Base-by-base conservation (phyloP, 35 echinoderm and acorn worm genomes). In the Ophiothrix spiculata region DNA sequence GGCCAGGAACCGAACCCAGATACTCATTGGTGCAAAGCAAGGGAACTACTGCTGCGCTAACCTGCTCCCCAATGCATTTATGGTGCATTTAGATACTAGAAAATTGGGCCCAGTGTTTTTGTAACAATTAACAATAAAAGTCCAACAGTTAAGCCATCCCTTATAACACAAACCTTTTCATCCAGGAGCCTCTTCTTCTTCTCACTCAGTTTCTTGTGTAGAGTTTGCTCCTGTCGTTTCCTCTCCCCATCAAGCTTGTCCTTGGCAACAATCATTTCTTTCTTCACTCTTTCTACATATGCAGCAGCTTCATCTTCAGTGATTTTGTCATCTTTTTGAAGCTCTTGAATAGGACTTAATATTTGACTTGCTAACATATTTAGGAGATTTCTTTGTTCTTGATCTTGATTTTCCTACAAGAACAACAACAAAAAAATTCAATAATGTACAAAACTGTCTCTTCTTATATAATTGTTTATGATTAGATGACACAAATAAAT, bases 141-240 rank as follows among this genome's bases (percentile, higher is more conserved):
- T n/a, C n/a, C n/a, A n/a, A n/a, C n/a, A n/a, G n/a, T n/a, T n/a
- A n/a, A n/a, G n/a, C n/a, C n/a, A n/a, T n/a, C 19, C 1, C 2
- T 33, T 37, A 33, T 74, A 23, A 23, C 49, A 36, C 77, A 34
- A 87, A 99, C 96, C 89, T 89, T 99, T 35, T 90, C 88, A 38
- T 69, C 82, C 11, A 99, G 39, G 41, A 73, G 82, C 73, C 86
- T 87, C 49, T 89, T 99, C 90, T 99, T 99, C 40, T 85, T 31
- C 34, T 91, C 85, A 77, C 88, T 94, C 81, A 99, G 56, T 75
- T 77, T 85, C 86, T 91, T 99, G 60, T 99, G 96, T 31, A 99
- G 56, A 29, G 14, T 45, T 25, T 93, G 89, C 36, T 99, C 92
- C 75, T 99, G 96, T 45, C 84, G 85, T 16, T 75, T 87, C 78